Evolutionary conservation across 2,113 vertebrate genomes (phyloP), one percentile per base, ranked within the genome.

Genomic region (Zosterops borbonicus): DNA sequence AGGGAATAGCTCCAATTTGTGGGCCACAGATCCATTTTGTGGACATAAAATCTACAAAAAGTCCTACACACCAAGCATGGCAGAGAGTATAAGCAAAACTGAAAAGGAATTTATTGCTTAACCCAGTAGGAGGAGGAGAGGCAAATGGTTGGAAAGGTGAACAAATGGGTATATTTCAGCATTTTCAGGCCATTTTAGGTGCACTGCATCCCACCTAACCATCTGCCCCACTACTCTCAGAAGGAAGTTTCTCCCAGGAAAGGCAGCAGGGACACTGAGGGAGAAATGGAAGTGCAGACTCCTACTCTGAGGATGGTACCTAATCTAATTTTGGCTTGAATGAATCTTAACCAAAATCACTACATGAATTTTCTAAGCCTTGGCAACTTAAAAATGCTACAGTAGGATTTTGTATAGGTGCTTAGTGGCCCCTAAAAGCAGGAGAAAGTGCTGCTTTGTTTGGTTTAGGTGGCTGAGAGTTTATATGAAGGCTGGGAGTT

Each of bases 401-500:
- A 90, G 70, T 41, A 49, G 27, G 39, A 63, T 70, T 55, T 47
- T 90, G 44, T 86, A 47, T 83, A 75, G 76, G 44, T 87, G 56
- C 29, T 92, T 50, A 75, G 52, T 44, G 28, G 64, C 64, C 76
- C 71, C 79, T 83, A 77, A 94, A 96, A 90, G 23, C 13, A 42
- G 8, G 23, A 91, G 21, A 80, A 92, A 93, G 5, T 13, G 29
- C 50, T 86, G 39, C 81, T 96, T 93, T 90, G 83, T 93, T 93
- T 81, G 27, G 35, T 77, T 95, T 89, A 64, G 83, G 80, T 67
- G 56, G 21, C 91, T 81, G 20, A 31, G 52, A 92, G 83, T 89
- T 92, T 88, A 81, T 74, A 55, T 9, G 64, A 92, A 89, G 64
- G 52, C 89, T 87, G 52, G 64, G 60, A 95, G 56, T 73, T 96